Evolutionary conservation across 1,140 invertebrate genomes (phyloP), one percentile per base, ranked within the genome.

Genomic region (Drosophila jambulina): DNA sequence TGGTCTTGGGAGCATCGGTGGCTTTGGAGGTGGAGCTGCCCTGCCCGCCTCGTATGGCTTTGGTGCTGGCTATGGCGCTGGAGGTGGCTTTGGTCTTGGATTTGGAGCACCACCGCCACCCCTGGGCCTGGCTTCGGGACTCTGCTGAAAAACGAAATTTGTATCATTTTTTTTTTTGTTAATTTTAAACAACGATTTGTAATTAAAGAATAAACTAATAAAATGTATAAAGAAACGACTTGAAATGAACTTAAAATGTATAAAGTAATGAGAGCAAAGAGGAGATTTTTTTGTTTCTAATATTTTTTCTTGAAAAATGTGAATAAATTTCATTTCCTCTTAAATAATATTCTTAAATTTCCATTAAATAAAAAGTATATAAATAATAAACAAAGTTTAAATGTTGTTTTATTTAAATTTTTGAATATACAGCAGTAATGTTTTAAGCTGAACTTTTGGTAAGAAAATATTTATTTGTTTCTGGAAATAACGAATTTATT

Each of bases 41-140:
- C 15, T 53, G 51, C 51, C 51, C 19, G 51, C 32, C 19, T 53
- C 51, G 29, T 53, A 53, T 53, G 51, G 51, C 51, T 56, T 56
- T 38, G 53, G 53, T 12, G 53, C 74, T 15, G 84, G 84, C 29
- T 83, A 84, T 36, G 81, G 81, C 19, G 85, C 75, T 12, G 80
- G 83, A 29, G 83, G 84, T 42, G 84, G 84, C 49, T 82, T 76
- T 15, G 84, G 84, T n/a, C 53, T 87, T 4, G 79, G 84, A 49
- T 87, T 80, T 51, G 80, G 74, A 32, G 71, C 70, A 15, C 62
- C 72, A 34, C 86, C 29, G 38, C 72, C 59, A 29, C 75, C 15
- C 42, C 69, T 70, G 57, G 86, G 51, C n/a, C 29, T 78, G 74
- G 86, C 51, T 2, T 71, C 54, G 32, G 75, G 75, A 38, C 75